phyloP scores from a whole-genome alignment of 30 jellyfish, hydroid and myxozoan genomes.

The Clytia hemisphaerica region DNA sequence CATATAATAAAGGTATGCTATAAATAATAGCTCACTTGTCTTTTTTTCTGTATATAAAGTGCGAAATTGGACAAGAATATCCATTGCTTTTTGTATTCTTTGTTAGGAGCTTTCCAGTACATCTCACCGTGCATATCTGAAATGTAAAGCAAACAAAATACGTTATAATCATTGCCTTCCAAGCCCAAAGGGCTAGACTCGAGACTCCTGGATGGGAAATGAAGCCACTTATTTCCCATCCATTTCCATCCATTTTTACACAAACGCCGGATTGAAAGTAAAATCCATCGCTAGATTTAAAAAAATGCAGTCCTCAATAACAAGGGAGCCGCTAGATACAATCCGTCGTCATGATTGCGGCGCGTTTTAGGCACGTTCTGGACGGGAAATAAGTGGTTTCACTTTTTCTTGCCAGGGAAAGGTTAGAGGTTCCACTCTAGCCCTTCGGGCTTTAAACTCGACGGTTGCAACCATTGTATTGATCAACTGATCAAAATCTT shows the following conservation, averaged over 20 bases:
- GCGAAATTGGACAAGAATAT: conserved; percentile 68
- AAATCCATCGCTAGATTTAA: too few relatives aligned
- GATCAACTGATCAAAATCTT: too few relatives aligned
- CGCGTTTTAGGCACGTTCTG: too few relatives aligned
- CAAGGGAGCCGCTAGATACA: too few relatives aligned
- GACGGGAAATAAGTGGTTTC: too few relatives aligned
- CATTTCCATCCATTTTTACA: not conserved
- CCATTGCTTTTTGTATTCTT: conserved; percentile 80
- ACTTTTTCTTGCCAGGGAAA: too few relatives aligned
- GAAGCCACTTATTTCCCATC: not conserved
- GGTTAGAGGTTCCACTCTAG: too few relatives aligned
- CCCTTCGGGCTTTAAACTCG: too few relatives aligned
- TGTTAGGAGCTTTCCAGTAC: conserved; percentile 88
- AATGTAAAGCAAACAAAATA: not conserved
- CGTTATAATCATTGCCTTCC: not conserved
- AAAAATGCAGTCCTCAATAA: too few relatives aligned
- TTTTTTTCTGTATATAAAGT: conserved; percentile 64
- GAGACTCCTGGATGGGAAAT: not conserved
- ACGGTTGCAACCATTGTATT: too few relatives aligned
- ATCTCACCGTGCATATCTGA: conserved; percentile 66
- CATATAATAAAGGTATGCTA: not conserved
- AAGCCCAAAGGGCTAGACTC: not conserved
- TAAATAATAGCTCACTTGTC: conserved; percentile 45
- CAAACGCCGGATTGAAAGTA: too few relatives aligned
- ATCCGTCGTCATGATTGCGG: too few relatives aligned